phyloP scores from a whole-genome alignment of 37 sponge, comb jelly and placozoan species.

The Cliona cf. orientalis region DNA sequence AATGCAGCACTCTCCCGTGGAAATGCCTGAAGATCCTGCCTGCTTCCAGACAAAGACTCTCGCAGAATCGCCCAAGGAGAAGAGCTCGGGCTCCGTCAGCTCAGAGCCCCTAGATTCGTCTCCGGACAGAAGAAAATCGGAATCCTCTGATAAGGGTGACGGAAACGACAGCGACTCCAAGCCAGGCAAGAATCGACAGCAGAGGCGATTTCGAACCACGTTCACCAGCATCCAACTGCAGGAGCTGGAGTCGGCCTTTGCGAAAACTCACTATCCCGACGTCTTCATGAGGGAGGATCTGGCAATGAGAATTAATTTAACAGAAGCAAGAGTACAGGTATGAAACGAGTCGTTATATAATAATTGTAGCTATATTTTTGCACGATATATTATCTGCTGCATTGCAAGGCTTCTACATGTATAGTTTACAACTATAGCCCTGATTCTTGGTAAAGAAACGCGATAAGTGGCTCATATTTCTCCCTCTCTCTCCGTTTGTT shows the following conservation, averaged over 20 bases:
- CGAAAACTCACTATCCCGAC: conserved; percentile 93
- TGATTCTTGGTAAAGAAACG: background rate
- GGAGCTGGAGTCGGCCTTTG: conserved; percentile 89
- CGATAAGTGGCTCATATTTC: background rate
- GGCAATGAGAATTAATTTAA: conserved; percentile 84
- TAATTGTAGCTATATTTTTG: background rate
- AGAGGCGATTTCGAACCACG: conserved; percentile 89
- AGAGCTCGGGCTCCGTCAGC: conserved; percentile 26
- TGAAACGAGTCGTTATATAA: background rate
- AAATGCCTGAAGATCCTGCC: conserved; percentile 43
- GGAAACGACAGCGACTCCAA: conserved; percentile 31
- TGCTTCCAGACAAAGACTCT: background rate
- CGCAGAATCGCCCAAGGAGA: conserved; percentile 48
- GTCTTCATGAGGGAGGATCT: conserved; percentile 95
- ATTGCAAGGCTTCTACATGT: background rate
- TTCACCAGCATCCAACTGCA: conserved; percentile 93
- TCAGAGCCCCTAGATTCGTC: conserved; percentile 24
- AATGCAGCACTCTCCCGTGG: conserved; percentile 65
- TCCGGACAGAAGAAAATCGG: conserved; percentile 58
- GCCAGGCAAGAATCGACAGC: conserved; percentile 76
- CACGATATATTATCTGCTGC: background rate
- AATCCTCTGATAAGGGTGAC: conserved; percentile 42
- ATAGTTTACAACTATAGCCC: background rate
- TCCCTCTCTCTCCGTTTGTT: background rate
- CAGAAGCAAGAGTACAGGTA: conserved; percentile 96